Evolutionary conservation across 2,113 vertebrate genomes (phyloP), one percentile per base, ranked within the genome.

Genomic region (Mus spicilegus): DNA sequence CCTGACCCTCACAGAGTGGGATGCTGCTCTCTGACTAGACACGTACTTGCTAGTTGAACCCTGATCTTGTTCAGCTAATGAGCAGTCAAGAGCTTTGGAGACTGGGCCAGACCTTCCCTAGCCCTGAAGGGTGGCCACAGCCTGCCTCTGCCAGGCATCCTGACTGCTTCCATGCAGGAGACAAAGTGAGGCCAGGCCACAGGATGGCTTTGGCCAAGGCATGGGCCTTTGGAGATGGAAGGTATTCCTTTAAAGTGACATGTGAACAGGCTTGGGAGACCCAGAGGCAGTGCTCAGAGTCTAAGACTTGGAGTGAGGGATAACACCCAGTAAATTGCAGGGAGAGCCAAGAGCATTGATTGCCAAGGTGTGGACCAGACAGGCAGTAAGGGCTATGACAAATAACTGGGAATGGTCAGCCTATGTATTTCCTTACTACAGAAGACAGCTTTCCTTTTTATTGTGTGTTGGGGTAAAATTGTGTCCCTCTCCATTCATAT

Each of bases 381-480:
- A 0, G 5, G 8, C 58, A 1, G n/a, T 0, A 19, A 36, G 30
- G 0, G 0, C 51, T 1, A 22, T 14, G 28, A 1, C 5, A 7
- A 11, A 30, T 49, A 11, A 3, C 0, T 3, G 42, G 3, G 39
- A 3, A 13, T 4, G 12, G 26, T 81, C 1, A 3, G 6, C 11
- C 67, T 4, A 16, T 2, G 36, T 30, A 5, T 4, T 2, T 33
- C 39, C 17, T 16, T 26, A 4, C 3, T 3, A 1, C 0, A 0
- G 10, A 72, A 24, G n/a, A 1, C 6, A 39, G 1, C 7, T 20
- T 81, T 2, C 24, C 33, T 13, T 61, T 28, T 33, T 20, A 36
- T 16, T 81, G 67, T 33, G 14, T 26, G 33, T 42, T 28, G 3
- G 33, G 39, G 11, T 33, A 0, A 0, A 39, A 20, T 5, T 11